These are phyloP conservation scores for Agonopterix alstromeriana DNA, from an alignment of 2,888 invertebrate species.

Conservation along the genomic window DNA sequence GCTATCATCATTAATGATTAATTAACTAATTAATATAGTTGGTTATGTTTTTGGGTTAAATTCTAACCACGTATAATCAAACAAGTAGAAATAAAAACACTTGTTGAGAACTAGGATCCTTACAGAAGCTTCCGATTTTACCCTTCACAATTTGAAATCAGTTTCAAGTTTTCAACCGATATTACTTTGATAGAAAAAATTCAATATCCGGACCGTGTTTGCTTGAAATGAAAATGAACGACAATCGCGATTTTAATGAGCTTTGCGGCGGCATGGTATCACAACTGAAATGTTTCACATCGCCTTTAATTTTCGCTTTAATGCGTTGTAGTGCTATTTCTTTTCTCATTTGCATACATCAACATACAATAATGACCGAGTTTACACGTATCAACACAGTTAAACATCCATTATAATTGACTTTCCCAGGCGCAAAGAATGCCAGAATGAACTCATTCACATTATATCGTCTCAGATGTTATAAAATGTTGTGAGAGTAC, in stretches of 20 bases:
- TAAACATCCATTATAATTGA: constrained; percentile 1
- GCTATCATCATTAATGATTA: too few species aligned
- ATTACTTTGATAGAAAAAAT: background rate
- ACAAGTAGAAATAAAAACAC: too few species aligned
- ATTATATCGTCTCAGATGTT: background rate
- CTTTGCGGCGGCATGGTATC: background rate
- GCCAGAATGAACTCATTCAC: background rate
- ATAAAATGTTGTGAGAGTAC: constrained; percentile 4
- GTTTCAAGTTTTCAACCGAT: background rate
- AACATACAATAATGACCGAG: background rate
- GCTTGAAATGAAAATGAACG: background rate
- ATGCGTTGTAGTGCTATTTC: background rate
- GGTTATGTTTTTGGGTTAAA: too few species aligned
- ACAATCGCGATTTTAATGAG: background rate
- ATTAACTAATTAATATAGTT: too few species aligned
- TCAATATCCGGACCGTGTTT: background rate
- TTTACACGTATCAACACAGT: background rate
- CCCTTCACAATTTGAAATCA: too few species aligned
- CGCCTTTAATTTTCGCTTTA: too few species aligned
- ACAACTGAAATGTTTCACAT: too few species aligned
- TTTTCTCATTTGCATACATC: background rate
- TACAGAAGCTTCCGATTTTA: too few species aligned
- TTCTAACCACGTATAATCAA: too few species aligned
- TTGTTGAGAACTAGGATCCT: too few species aligned
- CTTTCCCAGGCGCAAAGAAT: background rate